Conservation (phyloP, 2,113 vertebrate genomes). For the Lepus europaeus region DNA sequence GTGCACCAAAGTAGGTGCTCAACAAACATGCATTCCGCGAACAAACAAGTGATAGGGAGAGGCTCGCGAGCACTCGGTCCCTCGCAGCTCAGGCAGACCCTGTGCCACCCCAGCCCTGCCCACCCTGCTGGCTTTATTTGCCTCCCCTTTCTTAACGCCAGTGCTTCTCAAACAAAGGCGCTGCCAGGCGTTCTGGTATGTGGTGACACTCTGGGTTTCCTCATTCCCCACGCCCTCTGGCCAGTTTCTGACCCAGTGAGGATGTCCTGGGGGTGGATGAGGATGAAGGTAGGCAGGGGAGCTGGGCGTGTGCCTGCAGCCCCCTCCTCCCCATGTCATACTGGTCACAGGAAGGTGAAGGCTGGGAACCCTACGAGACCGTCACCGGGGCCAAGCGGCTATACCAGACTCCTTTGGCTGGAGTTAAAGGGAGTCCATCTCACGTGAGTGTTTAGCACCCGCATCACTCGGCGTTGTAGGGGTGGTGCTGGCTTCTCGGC, state of each 20-base stretch:
- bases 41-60: not conserved
- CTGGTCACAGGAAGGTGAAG: not conserved
- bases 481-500: not conserved
- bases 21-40: not conserved
- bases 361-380: not conserved
- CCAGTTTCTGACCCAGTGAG: not conserved
- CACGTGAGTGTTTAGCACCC: not conserved
- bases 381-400: not conserved
- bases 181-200: not conserved
- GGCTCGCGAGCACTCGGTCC: not conserved
- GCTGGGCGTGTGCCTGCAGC: not conserved
- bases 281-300: not conserved
- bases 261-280: not conserved
- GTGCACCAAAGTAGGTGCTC: not conserved
- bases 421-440: not conserved
- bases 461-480: not conserved
- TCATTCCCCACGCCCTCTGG: not conserved
- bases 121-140: not conserved
- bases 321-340: too few relatives aligned
- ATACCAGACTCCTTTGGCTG: not conserved
- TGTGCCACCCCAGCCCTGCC: accelerated
- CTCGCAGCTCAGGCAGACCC: not conserved
- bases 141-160: conserved; percentile 4
- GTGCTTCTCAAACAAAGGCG: conserved; percentile 9
- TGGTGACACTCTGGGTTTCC: conserved; percentile 20